Evolutionary conservation across 1,140 invertebrate species (phyloP), one percentile per base, ranked within the genome.

Genomic region (Drosophila saltans): DNA sequence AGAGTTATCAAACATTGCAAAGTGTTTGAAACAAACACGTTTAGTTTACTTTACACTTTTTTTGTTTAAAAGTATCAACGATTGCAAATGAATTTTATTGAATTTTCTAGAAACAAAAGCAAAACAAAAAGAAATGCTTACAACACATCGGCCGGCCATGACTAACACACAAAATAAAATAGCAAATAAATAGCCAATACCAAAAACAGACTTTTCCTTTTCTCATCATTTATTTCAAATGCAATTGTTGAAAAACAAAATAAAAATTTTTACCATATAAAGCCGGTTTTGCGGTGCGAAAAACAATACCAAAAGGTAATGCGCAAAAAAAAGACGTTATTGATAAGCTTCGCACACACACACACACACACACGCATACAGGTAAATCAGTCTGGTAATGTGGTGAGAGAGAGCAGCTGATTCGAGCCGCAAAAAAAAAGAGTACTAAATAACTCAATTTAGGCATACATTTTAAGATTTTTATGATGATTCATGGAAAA

Each of bases 281-380:
- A 72, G 72, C 59, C 36, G 48, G 66, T 70, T 82, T 76, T 78
- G 48, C 66, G 64, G 55, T 69, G 74, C 61, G 64, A 76, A 82
- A 57, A 55, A 59, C 26, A 72, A 74, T 69, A 57, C 59, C 63
- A 70, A 72, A 81, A 62, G 45, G 63, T 65, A 67, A 73, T 68
- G 63, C 69, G 48, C 77, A 80, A 80, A 78, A 80, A 78, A 63
- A 63, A 74, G 43, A 66, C 39, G 55, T 67, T 9, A 61, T 80
- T 88, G 77, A 88, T 89, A 88, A 84, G 73, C 66, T 60, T 69
- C 45, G 43, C 52, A 69, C 66, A 39, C 16, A 71, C 28, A 62
- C 39, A 66, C 28, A 56, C 21, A 58, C 16, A 40, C 11, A 60
- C 48, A 66, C 9, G 21, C 1, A 52, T 26, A 48, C 48, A 52